Conservation (phyloP, 2,888 invertebrate genomes). For the Cacoxenus indagator region DNA sequence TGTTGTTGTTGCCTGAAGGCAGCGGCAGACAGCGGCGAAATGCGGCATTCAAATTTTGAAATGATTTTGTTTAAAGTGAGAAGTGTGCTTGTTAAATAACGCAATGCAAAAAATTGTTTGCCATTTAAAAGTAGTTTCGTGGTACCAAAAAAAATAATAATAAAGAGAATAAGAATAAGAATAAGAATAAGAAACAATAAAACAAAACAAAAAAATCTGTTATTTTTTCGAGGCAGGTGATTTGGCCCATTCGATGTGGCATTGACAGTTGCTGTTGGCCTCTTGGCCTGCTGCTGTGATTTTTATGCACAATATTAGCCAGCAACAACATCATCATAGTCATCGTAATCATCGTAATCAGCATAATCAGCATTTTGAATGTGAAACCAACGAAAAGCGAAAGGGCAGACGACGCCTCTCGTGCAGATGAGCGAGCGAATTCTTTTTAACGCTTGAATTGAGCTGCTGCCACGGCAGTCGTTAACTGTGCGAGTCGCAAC, state of each 20-base stretch:
- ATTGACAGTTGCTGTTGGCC: background rate
- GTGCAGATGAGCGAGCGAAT: conserved; percentile 35
- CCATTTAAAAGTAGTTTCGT: background rate
- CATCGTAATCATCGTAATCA: conserved; percentile 34
- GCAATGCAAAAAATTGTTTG: background rate
- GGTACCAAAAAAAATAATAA: background rate
- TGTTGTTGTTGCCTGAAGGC: background rate
- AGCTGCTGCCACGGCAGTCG: conserved; percentile 58
- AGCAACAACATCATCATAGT: conserved; percentile 32
- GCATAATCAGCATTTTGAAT: background rate
- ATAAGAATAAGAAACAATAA: background rate
- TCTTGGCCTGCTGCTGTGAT: conserved; percentile 48
- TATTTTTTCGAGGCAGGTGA: background rate
- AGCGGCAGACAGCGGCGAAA: background rate
- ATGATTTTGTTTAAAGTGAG: background rate
- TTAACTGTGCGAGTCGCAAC: conserved; percentile 42
- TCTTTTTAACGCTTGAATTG: conserved; percentile 62
- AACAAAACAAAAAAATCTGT: background rate
- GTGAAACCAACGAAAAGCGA: conserved; percentile 17
- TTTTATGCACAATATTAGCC: conserved; percentile 59
- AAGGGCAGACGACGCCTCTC: background rate
- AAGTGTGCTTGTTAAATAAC: background rate
- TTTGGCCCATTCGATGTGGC: background rate
- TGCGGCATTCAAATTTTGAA: background rate
- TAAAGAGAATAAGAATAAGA: background rate